Evolutionary conservation across 2,113 vertebrate species (phyloP).

Genomic region (Clarias batrachus): DNA sequence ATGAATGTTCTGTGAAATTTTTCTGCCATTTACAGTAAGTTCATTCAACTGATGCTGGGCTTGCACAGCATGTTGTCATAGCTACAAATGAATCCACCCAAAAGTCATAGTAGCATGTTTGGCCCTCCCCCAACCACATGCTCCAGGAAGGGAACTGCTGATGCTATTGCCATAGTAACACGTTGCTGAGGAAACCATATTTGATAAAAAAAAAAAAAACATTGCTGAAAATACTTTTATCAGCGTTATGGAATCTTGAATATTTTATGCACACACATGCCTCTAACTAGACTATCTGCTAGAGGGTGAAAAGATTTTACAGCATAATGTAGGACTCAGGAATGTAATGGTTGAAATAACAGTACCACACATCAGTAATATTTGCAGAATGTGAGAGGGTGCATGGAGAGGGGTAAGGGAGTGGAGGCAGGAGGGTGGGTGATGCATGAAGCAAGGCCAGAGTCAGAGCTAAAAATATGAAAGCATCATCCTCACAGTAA

Average conservation of each 20-base stretch:
- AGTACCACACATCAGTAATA: neutral
- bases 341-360: neutral
- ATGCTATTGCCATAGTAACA: conserved; percentile 51
- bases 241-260: neutral
- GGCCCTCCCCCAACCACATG: neutral
- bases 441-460: conserved; percentile 18
- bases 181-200: conserved; percentile 46
- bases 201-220: conserved; percentile 27
- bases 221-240: conserved; percentile 33
- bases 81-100: conserved; percentile 44
- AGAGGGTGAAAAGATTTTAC: neutral
- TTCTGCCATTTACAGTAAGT: neutral
- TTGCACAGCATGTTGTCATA: conserved; percentile 41
- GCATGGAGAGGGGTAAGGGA: neutral
- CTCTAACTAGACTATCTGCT: neutral
- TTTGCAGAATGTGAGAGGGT: neutral
- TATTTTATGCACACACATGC: neutral
- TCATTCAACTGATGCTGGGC: conserved; percentile 21
- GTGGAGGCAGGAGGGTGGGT: conserved; percentile 14
- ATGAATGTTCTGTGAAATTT: neutral
- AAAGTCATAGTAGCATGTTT: conserved; percentile 41
- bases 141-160: conserved; percentile 11
- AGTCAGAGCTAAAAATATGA: conserved; percentile 53
- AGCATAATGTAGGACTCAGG: neutral
- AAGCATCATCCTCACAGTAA: conserved; percentile 12